Base-by-base conservation (phyloP, 2,797 vertebrate genomes). In the Choloepus didactylus region DNA sequence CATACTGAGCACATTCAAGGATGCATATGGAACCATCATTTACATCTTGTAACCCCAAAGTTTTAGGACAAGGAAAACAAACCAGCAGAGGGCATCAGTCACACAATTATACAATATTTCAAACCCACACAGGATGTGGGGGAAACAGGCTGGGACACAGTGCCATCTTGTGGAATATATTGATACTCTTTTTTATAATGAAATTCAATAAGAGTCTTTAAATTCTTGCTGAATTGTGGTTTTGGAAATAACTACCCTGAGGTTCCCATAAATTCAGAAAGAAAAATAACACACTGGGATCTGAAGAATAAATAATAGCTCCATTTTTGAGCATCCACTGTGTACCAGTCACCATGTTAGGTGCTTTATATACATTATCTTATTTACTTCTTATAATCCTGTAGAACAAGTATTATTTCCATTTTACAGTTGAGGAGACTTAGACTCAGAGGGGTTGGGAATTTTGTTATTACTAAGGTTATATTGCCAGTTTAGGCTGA, bases 61-160 rank as follows among this genome's bases (percentile, higher is more conserved):
- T 41, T 94, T 64, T 64, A 88, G 73, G 59, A 90, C 60, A 72
- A 94, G 86, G 79, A 76, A 87, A 93, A 49, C 56, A 38, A 31
- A 83, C 92, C 97, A 93, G 96, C 89, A 98, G 97, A 97, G 97
- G 97, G 97, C 95, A 76, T 70, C 94, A 87, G 80, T 75, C 23
- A 80, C 87, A 87, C 81, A 90, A 10, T 89, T 90, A 94, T 81
- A 67, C 23, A 18, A 0, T 23, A 29, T 82, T 77, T 85, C 69
- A 84, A 89, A 77, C 9, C 9, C 66, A 18, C 1, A 7, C 35
- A 35, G 38, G 18, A 67, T 38, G 46, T 49, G 46, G 3, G 49
- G 41, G 41, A 87, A 23, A 2, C 23, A 12, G 25, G 44, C 66
- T 51, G 79, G 51, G 66, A 56, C 94, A 85, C 84, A 95, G 86